Evolutionary conservation across 1,140 invertebrate genomes (phyloP), one percentile per base, ranked within the genome.

Genomic region (Yoshiicerus persimilis): DNA sequence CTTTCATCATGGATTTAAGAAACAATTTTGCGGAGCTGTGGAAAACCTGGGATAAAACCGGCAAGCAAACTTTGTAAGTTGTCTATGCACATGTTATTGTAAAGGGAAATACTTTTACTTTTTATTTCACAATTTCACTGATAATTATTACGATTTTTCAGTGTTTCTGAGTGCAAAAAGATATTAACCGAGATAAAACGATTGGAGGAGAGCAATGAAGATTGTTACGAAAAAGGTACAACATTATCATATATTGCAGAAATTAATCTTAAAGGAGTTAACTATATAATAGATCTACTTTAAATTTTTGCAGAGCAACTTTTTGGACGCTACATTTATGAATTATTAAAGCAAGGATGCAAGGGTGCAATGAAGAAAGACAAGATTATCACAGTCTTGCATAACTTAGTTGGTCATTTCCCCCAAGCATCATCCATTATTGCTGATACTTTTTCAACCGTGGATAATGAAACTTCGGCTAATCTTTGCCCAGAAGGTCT

Each of bases 401-500:
- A 93, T 90, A 96, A 96, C 92, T 93, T 96, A 87, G 92, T 94
- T 91, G 96, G 96, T 94, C 94, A 94, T 93, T 89, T 90, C 93
- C 93, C 94, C 75, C 96, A 96, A 91, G 94, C 97, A 91, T 95
- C 96, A 77, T 95, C 96, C 23, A 94, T 96, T 47, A 94, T 97
- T 87, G 93, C 96, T 87, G 96, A 97, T 92, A 94, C 97, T 84
- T 94, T 97, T 84, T 96, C 95, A 91, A 93, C 96, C 77, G 95
- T 36, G 91, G 87, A 88, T 93, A 96, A 86, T 93, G 94, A 91
- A 36, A 95, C 91, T 70, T 66, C 80, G 2, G 36, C 38, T 30
- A 27, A 64, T 11, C 77, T 84, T 38, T 56, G n/a, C 94, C 94
- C 91, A 94, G 97, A 6, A 95, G 95, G 92, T 95, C 96, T 92